Base-by-base conservation (phyloP, 2,113 vertebrate species). In the Eretmochelys imbricata region DNA sequence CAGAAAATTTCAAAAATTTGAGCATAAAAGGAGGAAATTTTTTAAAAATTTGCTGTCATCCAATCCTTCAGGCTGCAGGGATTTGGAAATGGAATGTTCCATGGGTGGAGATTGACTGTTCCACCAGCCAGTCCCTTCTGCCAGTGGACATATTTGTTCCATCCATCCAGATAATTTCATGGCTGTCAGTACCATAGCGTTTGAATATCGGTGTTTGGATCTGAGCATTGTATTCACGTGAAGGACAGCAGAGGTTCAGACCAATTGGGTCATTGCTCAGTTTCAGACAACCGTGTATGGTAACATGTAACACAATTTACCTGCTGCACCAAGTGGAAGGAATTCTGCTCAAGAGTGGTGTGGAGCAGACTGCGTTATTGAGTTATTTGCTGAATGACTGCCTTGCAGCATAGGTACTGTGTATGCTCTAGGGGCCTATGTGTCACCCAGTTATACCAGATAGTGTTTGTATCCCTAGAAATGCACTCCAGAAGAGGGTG, bases 1-100 rank as follows among this genome's bases (percentile, higher is more conserved):
- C 65, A 89, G 85, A 53, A 88, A 62, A 88, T 65, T 88, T 50
- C 50, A 10, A 94, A 27, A 29, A 62, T 87, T n/a, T 17, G 42
- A 72, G 85, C 25, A 29, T 80, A 65, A 62, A 88, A 8, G 29
- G 83, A 57, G 49, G 82, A 14, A 80, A 42, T n/a, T 25, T 82
- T n/a, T 29, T 82, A 53, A 72, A 89, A 94, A 84, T n/a, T 10
- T 31, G 50, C 88, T 76, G 48, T 85, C 27, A 59, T 87, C 27
- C 10, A 91, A 82, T 93, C 16, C 25, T 88, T 84, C 13, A 76
- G 54, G 7, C 62, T 83, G 42, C 31, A 76, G 84, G 38, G 62
- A 88, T 89, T 93, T 89, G 93, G 38, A 76, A 42, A 25, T 25
- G 38, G 22, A 46, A 42, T 46, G 22, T 46, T 46, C 11, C 22